Percentiles rank a stretch among this genome's conserved stretches.
These are phyloP conservation scores for Acanthosoma haemorrhoidale DNA, from an alignment of 2,888 invertebrate species.

Conservation along the genomic window DNA sequence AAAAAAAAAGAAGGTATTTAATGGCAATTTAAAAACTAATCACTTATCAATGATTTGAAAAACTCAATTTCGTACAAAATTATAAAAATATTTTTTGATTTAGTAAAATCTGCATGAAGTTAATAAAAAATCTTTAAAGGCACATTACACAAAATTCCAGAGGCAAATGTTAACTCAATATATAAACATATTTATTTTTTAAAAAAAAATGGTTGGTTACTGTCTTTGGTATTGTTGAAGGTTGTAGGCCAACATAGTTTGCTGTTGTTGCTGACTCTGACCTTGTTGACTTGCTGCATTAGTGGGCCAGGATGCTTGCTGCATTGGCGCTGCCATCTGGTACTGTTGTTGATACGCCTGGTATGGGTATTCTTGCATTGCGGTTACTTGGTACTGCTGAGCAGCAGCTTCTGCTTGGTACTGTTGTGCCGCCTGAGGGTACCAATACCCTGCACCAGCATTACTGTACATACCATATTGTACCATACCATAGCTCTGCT, in stretches of 20 bases:
- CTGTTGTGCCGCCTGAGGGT: constrained; percentile 64
- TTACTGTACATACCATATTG: constrained; percentile 49
- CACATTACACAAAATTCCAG: not conserved
- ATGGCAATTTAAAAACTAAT: no score
- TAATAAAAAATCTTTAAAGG: constrained; percentile 2
- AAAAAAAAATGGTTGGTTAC: not conserved
- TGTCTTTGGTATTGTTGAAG: constrained; percentile 1
- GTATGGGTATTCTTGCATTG: constrained; percentile 6
- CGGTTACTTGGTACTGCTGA: constrained; percentile 49
- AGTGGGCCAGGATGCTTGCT: not conserved
- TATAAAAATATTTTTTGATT: no score
- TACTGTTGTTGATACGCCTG: constrained; percentile 24
- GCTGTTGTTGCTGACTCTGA: not conserved
- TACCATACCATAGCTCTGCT: constrained; percentile 32
- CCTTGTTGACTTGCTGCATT: not conserved
- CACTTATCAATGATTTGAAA: no score
- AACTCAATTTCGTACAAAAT: no score
- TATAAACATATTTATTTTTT: not conserved
- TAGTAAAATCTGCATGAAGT: no score
- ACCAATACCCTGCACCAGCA: constrained; percentile 76
- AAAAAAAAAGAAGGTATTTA: no score
- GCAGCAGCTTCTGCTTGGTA: constrained; percentile 67
- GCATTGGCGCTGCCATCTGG: not conserved
- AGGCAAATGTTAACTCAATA: not conserved
- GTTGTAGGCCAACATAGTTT: not conserved